Evolutionary conservation across 2,888 invertebrate genomes (phyloP), one percentile per base, ranked within the genome.

Genomic region (Sericinus montela): DNA sequence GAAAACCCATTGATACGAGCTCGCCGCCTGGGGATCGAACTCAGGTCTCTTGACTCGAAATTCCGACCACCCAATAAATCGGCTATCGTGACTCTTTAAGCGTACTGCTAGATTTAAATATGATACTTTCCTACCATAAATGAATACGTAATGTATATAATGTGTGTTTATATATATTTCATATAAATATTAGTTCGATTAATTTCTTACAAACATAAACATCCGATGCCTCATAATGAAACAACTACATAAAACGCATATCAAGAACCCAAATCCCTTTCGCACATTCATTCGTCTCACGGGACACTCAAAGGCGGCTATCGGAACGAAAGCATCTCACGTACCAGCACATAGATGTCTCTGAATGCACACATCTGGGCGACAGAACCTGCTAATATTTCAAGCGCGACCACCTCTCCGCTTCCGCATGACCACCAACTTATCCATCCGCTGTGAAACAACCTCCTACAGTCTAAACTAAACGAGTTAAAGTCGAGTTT

Each of bases 301-400:
- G 49, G 51, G 46, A 41, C 62, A 54, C 72, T 82, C 84, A 81
- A 81, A 80, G 77, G 74, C 56, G 50, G 55, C 75, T 84, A 84
- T 83, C 84, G 75, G 72, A 74, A 65, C 72, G 69, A 69, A 72
- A 80, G 77, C 76, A 82, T 80, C 83, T 80, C 75, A 79, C 73
- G 73, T 72, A 69, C 59, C 15, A 29, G 40, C 49, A 49, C 49
- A 60, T 64, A 70, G 65, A 63, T 70, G 71, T 68, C 73, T 67
- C 69, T 78, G 75, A 81, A 80, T 80, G 80, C 84, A 80, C 73
- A 75, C 81, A 79, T 81, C 80, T 80, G 71, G 71, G 63, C 65
- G 54, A 57, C 66, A 65, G 69, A 69, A 71, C 71, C 79, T 80
- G 72, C 83, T 85, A 84, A 87, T 87, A 86, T 86, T 85, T 87